Evolutionary conservation across 2,113 vertebrate genomes (phyloP).

Genomic region (Chloropsis cyanopogon): DNA sequence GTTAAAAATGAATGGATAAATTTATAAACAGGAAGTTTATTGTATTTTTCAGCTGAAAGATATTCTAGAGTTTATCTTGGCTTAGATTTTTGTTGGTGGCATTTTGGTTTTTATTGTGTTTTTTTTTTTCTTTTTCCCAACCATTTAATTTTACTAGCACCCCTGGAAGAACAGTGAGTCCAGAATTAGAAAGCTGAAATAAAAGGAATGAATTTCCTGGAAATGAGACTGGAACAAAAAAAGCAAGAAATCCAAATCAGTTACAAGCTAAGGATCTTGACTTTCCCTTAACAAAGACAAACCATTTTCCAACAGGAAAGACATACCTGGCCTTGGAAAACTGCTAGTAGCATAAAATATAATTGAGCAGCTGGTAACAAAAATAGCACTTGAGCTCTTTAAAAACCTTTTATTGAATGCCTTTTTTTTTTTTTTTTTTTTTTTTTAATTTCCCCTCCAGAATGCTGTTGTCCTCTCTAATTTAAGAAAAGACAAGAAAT

Average conservation of each 20-base stretch:
- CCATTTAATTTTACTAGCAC: not conserved
- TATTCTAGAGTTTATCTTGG: not conserved
- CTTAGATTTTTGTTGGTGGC: not conserved
- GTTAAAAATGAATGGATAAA: conserved; percentile 55
- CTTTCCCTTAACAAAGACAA: not conserved
- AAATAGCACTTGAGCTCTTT: not conserved
- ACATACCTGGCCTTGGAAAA: not conserved
- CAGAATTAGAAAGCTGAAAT: conserved; percentile 8
- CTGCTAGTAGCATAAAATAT: not conserved
- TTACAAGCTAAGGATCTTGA: not conserved
- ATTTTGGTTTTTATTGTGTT: not conserved
- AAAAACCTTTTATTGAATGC: not conserved
- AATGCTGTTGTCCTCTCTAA: not conserved
- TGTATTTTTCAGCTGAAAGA: conserved; percentile 6
- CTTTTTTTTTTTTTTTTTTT: not conserved
- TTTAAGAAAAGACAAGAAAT: not conserved
- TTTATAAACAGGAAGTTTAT: conserved; percentile 49
- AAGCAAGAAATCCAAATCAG: not conserved
- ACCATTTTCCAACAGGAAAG: not conserved
- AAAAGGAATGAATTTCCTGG: not conserved
- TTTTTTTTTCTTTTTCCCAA: not conserved
- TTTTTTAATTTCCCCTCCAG: too few relatives aligned
- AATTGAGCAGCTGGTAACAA: not conserved
- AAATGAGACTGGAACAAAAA: not conserved
- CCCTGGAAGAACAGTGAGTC: not conserved